Base-by-base conservation (phyloP, 2,888 invertebrate genomes). In the Blastobasis adustella region DNA sequence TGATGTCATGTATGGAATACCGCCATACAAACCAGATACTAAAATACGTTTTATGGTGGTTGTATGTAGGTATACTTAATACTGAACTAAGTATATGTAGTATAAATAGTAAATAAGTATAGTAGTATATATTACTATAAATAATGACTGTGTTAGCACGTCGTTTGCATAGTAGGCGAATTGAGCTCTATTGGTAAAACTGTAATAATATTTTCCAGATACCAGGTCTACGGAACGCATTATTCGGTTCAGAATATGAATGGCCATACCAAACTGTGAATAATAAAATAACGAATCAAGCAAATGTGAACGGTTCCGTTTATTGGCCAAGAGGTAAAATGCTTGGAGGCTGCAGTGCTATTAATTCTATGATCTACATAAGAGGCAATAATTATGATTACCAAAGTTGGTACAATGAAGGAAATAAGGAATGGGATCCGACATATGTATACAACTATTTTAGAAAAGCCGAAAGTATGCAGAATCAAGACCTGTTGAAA, bases 231-330 rank as follows among this genome's bases (percentile, higher is more conserved):
- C 37, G 23, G 8, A 43, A 44, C 8, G 4, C 36, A 8, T n/a
- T 56, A 23, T 49, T 40, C 37, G 36, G 93, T 67, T 82, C 52
- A 36, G 38, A 10, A 62, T 64, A 94, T 49, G 95, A 95, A 70
- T 95, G 95, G 95, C 92, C 93, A 69, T 95, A 94, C 73, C 94
- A 94, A 73, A 93, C 93, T 0, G 94, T 94, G 67, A 94, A 94
- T 0, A 91, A 93, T 65, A 91, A 91, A 38, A 91, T 88, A 38
- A 88, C 91, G 1, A 94, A 93, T 69, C 77, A 93, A 62, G 94
- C 93, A 92, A 77, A 74, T 36, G 61, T 58, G 57, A 54, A 62
- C 49, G 52, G 63, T 55, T 36, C 63, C 36, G 63, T 65, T 10
- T 62, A 59, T 5, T 88, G 90, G 90, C 82, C 90, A n/a, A 76